Percentiles rank a stretch among this genome's conserved stretches.
Evolutionary conservation across 37 sponge, comb jelly and placozoan genomes (phyloP).

Genomic region (Haliclona indistincta): DNA sequence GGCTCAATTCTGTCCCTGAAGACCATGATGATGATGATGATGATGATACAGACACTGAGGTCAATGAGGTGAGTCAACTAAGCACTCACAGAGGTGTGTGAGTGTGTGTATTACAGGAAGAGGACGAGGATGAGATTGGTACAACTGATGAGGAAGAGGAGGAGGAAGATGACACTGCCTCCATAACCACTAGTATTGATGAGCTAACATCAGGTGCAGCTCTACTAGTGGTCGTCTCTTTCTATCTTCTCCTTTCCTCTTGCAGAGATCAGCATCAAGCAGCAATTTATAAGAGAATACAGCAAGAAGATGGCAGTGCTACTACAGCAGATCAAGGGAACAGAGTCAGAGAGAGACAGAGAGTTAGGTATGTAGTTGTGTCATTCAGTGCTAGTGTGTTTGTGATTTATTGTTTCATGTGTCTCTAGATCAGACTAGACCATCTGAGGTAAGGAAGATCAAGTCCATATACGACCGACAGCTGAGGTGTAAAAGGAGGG

Average conservation of each 20-base stretch:
- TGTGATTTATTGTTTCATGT: too few species aligned
- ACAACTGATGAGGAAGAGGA: too few species aligned
- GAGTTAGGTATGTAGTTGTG: constrained; percentile 77
- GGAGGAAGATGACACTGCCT: constrained; percentile 47
- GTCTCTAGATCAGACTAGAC: too few species aligned
- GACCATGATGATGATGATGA: constrained; percentile 15
- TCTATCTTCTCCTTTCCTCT: not conserved
- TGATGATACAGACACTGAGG: constrained; percentile 6
- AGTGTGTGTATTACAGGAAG: not conserved
- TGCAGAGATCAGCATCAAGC: constrained; percentile 93
- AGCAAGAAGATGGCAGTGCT: constrained; percentile 85
- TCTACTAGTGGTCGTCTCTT: not conserved
- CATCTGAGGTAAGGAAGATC: too few species aligned
- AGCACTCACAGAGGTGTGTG: too few species aligned
- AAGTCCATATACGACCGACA: too few species aligned
- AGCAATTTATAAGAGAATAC: constrained; percentile 90
- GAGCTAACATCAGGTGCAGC: constrained; percentile 52
- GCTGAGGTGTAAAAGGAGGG: too few species aligned
- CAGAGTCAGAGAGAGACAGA: constrained; percentile 80
- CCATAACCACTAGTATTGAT: constrained; percentile 57
- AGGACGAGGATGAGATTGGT: too few species aligned
- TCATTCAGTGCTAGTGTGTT: too few species aligned
- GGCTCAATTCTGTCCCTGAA: too few species aligned
- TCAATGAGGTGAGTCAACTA: too few species aligned
- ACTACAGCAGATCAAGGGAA: constrained; percentile 65